These are phyloP conservation scores for Cataglyphis cursor DNA, from an alignment of 2,888 invertebrate genomes.

Conservation along the genomic window DNA sequence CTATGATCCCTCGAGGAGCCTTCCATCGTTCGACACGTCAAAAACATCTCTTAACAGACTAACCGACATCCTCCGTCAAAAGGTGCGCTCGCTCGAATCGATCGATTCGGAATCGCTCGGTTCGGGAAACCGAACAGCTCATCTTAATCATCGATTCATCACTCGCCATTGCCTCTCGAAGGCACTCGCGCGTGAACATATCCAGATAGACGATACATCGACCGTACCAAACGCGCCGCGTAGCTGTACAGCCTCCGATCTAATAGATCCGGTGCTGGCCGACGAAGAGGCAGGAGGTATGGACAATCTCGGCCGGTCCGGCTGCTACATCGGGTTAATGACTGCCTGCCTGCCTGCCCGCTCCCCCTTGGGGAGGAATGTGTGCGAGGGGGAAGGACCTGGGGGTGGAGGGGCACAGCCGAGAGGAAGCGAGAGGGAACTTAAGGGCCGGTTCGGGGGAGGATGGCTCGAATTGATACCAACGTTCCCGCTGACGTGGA, in stretches of 20 bases:
- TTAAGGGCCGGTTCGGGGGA: conserved; percentile 51
- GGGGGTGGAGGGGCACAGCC: conserved; percentile 2
- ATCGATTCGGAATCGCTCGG: conserved; percentile 61
- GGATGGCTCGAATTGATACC: conserved; percentile 75
- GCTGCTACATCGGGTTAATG: conserved; percentile 33
- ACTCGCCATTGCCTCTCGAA: conserved; percentile 77
- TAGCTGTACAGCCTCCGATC: conserved; percentile 42
- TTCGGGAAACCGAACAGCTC: conserved; percentile 62
- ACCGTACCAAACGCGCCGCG: conserved; percentile 55
- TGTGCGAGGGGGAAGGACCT: neutral
- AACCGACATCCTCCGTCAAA: neutral
- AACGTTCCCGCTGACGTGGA: conserved; percentile 78
- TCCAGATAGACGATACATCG: conserved; percentile 77
- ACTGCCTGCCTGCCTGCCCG: conserved; percentile 20
- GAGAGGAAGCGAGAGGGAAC: conserved; percentile 17
- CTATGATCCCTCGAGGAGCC: no score
- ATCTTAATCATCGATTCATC: conserved; percentile 81
- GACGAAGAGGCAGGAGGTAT: conserved; percentile 46
- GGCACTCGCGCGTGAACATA: conserved; percentile 75
- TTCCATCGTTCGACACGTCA: neutral
- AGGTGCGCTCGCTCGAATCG: neutral
- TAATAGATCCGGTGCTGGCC: conserved; percentile 46
- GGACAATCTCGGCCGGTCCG: conserved; percentile 48
- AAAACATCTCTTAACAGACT: neutral
- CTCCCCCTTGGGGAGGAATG: neutral